A percentile compares a stretch with the other conserved stretches of the same genome.
Conservation (phyloP, 2,888 invertebrate genomes). For the Leistus spinibarbis region DNA sequence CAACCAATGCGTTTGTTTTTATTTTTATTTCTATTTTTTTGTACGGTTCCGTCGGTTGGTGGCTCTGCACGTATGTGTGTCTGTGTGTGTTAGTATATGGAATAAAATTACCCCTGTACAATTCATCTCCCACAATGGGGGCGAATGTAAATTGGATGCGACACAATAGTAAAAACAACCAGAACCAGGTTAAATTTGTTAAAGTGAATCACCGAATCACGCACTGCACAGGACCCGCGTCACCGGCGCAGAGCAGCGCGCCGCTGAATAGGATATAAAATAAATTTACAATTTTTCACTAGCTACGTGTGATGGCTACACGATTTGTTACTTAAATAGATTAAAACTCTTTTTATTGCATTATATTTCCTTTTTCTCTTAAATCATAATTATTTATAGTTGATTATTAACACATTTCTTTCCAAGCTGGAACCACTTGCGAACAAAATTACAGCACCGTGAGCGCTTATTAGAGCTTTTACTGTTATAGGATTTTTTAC, state of each 20-base stretch:
- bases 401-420: too few species aligned
- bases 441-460: too few species aligned
- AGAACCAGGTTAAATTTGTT: background rate
- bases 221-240: background rate
- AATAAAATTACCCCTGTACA: background rate
- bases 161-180: background rate
- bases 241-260: background rate
- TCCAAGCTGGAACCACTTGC: too few species aligned
- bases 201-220: background rate
- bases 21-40: background rate
- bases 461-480: too few species aligned
- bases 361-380: too few species aligned
- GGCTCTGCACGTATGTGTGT: background rate
- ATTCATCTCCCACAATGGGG: background rate
- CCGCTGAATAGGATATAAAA: background rate
- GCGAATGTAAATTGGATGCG: background rate
- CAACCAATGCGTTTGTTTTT: background rate
- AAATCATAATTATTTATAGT: background rate
- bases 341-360: background rate
- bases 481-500: too few species aligned
- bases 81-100: background rate
- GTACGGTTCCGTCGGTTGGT: background rate
- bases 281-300: background rate
- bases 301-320: background rate
- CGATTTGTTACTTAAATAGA: background rate